Conservation (phyloP, 2,797 vertebrate species). For the Labeo calbasu region DNA sequence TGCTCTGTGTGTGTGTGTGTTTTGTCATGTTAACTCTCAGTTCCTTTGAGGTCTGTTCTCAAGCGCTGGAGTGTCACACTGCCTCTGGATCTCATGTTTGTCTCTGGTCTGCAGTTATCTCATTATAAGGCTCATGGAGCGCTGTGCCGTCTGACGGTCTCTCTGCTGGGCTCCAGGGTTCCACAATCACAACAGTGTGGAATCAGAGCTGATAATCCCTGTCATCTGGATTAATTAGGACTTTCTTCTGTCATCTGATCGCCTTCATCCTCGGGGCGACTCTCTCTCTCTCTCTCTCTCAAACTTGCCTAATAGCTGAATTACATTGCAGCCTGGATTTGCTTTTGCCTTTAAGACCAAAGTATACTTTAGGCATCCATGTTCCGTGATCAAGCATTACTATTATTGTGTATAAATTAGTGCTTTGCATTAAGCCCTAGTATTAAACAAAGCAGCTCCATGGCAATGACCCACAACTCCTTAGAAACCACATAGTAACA, state of each 20-base stretch:
- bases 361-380: neutral
- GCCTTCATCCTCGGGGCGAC: conserved; percentile 64
- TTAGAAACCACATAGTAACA: neutral
- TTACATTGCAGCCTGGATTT: conserved; percentile 22
- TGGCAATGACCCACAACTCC: neutral
- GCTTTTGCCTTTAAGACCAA: neutral
- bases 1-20: neutral
- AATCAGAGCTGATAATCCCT: conserved; percentile 47
- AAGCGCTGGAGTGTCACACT: neutral
- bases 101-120: conserved; percentile 33
- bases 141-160: neutral
- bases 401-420: neutral
- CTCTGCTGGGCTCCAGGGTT: conserved; percentile 8
- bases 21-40: neutral
- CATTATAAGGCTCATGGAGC: conserved; percentile 42
- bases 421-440: neutral
- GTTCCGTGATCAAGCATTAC: neutral
- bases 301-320: conserved; percentile 13
- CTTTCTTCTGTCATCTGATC: conserved; percentile 80
- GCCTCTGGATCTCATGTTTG: conserved; percentile 27
- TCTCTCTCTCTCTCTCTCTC: neutral
- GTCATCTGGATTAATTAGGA: conserved; percentile 78
- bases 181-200: neutral
- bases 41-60: conserved; percentile 16
- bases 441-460: neutral